Evolutionary conservation across 2,797 vertebrate species (phyloP), one percentile per base, ranked within the genome.

Genomic region (Centroberyx gerrardi): DNA sequence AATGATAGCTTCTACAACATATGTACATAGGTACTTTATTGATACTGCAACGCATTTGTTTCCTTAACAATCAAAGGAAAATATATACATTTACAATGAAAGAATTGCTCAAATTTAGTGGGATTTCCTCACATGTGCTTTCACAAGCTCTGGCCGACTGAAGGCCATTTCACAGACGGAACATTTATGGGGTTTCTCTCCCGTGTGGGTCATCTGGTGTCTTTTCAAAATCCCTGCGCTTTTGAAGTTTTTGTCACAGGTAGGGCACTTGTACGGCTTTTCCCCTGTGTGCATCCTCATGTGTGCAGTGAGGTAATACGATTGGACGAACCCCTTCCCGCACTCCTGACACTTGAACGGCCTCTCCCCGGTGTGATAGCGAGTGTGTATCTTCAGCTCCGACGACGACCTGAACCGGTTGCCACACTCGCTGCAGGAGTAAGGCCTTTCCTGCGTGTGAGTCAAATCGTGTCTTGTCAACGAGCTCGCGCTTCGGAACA

Each of bases 241-340:
- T 52, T 69, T 79, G 22, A 69, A 80, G 38, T 33, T 49, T 48
- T 28, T 61, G 4, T 64, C 54, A 63, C 74, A 81, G 8, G 40
- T 73, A 0, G 7, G 53, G 22, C 74, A 81, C 27, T 60, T 28
- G 10, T 74, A 80, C 1, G 66, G 65, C 5, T 46, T 68, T 40
- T 68, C 78, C 22, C 78, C 63, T 0, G 78, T 75, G 8, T 82
- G 68, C 53, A 33, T 83, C 54, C 76, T 72, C 59, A 36, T 83
- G 62, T 83, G 81, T 6, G 52, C 54, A 0, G 72, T 79, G 0
- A 83, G 81, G 55, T 79, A 83, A 15, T 62, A 69, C 1, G 68
- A 62, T 72, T 73, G 68, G 36, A 80, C 68, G 3, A 83, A 83
- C 1, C 76, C 76, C 8, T 76, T 72, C 4, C 72, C 72, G 13